A percentile compares a stretch with the other conserved stretches of the same genome.
phyloP scores from a whole-genome alignment of 2,113 vertebrate genomes.

The Glaucidium brasilianum region DNA sequence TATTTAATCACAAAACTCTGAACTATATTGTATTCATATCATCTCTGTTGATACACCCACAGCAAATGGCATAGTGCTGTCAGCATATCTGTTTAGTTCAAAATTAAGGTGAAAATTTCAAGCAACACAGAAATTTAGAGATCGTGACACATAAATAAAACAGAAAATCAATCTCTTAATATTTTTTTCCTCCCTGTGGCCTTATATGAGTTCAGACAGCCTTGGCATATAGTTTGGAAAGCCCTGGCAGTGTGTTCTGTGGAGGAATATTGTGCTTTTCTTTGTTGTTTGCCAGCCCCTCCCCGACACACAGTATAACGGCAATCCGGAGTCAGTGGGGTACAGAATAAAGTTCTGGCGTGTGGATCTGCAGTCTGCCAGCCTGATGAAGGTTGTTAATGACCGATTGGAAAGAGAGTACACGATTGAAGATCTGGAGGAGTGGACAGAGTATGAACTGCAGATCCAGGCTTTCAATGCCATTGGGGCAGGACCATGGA shows the following conservation, averaged over 20 bases:
- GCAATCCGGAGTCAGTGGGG: conserved; percentile 89
- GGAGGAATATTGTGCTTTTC: not conserved
- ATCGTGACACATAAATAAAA: not conserved
- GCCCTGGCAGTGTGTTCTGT: accelerated
- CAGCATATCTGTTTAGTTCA: not conserved
- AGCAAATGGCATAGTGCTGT: not conserved
- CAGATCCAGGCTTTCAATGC: conserved; percentile 93
- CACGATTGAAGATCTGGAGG: conserved; percentile 84
- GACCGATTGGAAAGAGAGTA: conserved; percentile 79
- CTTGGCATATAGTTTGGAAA: not conserved
- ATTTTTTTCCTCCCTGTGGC: not conserved
- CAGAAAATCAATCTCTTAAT: not conserved
- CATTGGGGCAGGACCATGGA: conserved; percentile 92
- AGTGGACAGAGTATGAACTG: conserved; percentile 89
- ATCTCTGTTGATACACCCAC: not conserved
- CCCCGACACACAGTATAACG: conserved; percentile 84
- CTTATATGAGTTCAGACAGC: accelerated
- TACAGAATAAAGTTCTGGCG: conserved; percentile 83
- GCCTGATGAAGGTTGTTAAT: conserved; percentile 58
- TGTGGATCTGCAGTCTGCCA: conserved; percentile 59
- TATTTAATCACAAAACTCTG: conserved; percentile 48
- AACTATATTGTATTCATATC: conserved; percentile 19
- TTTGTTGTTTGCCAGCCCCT: conserved; percentile 76
- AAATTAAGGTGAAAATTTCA: not conserved
- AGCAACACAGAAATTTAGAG: not conserved